phyloP scores from a whole-genome alignment of 2,888 invertebrate species.

The Cloeon dipterum region DNA sequence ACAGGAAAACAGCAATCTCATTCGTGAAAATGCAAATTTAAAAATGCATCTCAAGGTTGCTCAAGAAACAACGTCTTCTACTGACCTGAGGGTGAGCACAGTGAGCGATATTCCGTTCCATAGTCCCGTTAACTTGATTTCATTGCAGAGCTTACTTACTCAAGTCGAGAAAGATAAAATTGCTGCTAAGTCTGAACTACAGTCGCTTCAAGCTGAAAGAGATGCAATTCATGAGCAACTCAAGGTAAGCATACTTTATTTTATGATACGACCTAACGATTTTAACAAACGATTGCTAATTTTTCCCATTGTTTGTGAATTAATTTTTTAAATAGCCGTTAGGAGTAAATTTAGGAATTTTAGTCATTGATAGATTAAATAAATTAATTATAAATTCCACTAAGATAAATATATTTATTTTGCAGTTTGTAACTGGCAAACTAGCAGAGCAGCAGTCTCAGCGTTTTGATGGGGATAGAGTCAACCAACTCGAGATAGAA shows the following conservation, averaged over 20 bases:
- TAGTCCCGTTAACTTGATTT: too few species aligned
- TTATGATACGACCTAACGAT: background rate
- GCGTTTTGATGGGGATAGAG: constrained; percentile 24
- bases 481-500: constrained; percentile 27
- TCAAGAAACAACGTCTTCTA: too few species aligned
- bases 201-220: constrained; percentile 32
- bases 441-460: constrained; percentile 20
- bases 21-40: constrained; percentile 20
- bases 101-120: too few species aligned
- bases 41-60: constrained; percentile 12
- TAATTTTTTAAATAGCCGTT: too few species aligned
- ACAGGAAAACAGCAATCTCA: constrained; percentile 20
- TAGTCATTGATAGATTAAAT: too few species aligned
- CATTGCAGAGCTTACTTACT: too few species aligned
- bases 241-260: constrained; percentile 17
- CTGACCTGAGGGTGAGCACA: too few species aligned
- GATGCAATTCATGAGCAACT: constrained; percentile 30
- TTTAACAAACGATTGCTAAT: background rate
- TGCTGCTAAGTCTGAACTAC: constrained; percentile 25
- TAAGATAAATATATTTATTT: constrained; percentile 5
- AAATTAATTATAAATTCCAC: too few species aligned
- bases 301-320: too few species aligned
- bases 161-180: constrained; percentile 33
- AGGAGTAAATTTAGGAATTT: too few species aligned
- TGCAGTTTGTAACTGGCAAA: background rate